Evolutionary conservation across 2,888 invertebrate species (phyloP).

Genomic region (Tipula confusa): DNA sequence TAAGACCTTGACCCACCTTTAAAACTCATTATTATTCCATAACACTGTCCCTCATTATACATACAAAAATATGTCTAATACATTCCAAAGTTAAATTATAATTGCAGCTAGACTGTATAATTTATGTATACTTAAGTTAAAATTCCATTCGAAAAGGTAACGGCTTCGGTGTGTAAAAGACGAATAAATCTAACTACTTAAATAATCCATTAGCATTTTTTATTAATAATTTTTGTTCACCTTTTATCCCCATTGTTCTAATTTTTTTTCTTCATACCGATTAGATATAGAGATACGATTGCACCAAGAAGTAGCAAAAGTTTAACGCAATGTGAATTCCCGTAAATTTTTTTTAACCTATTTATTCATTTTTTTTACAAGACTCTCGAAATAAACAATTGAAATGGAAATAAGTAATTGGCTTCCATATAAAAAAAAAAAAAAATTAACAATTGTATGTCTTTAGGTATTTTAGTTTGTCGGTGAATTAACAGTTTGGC

Average conservation of each 20-base stretch:
- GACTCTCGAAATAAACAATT: not conserved
- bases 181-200: not conserved
- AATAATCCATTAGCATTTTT: conserved; percentile 12
- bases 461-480: not conserved
- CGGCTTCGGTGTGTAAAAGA: not conserved
- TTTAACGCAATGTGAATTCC: not conserved
- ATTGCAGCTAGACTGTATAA: not conserved
- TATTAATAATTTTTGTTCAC: conserved; percentile 12
- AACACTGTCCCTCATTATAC: no score
- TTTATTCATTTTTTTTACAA: not conserved
- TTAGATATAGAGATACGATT: not conserved
- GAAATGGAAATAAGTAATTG: not conserved
- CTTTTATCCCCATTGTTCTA: not conserved
- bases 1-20: no score
- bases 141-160: not conserved
- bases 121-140: not conserved
- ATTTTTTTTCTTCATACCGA: not conserved
- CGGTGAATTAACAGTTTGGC: conserved; percentile 12
- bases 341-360: not conserved
- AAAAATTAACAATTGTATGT: not conserved
- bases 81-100: not conserved
- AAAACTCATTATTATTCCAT: no score
- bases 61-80: no score
- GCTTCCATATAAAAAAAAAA: not conserved
- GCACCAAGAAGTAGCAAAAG: not conserved